Evolutionary conservation across 2,888 invertebrate species (phyloP).

Genomic region (Polydrusus pterygomalis): DNA sequence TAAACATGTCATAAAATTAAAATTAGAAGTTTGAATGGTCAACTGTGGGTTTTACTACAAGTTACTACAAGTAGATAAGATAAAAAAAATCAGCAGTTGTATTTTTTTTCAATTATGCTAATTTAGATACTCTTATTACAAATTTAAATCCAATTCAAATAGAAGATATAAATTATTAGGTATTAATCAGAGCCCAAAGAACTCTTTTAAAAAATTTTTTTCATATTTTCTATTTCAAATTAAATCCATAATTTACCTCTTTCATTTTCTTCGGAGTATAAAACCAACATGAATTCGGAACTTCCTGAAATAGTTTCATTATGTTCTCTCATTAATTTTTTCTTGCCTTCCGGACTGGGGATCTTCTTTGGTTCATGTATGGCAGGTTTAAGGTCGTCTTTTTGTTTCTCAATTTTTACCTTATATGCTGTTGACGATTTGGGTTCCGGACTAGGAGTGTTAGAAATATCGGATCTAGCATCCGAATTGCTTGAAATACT

Average conservation of each 20-base stretch:
- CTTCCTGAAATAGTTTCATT: conserved; percentile 77
- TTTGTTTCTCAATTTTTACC: conserved; percentile 57
- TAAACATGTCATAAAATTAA: no score
- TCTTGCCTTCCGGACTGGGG: conserved; percentile 58
- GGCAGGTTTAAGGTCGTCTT: conserved; percentile 35
- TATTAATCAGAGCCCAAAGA: no score
- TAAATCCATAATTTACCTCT: conserved; percentile 61
- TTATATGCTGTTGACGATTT: conserved; percentile 41
- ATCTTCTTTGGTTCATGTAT: conserved; percentile 34
- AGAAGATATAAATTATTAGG: no score
- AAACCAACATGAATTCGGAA: conserved; percentile 88
- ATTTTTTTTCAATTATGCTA: no score
- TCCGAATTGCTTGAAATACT: conserved; percentile 38
- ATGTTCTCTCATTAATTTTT: conserved; percentile 62
- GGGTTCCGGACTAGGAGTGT: conserved; percentile 56
- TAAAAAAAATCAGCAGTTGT: no score
- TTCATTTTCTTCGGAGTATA: conserved; percentile 71
- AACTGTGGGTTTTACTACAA: no score
- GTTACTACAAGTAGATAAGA: no score
- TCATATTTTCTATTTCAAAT: no score
- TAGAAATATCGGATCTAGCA: conserved; percentile 57
- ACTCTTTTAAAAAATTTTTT: no score
- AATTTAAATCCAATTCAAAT: no score
- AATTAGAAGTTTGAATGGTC: no score
- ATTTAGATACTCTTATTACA: no score